phyloP scores from a whole-genome alignment of 2,113 vertebrate species.

The Chionomys nivalis region DNA sequence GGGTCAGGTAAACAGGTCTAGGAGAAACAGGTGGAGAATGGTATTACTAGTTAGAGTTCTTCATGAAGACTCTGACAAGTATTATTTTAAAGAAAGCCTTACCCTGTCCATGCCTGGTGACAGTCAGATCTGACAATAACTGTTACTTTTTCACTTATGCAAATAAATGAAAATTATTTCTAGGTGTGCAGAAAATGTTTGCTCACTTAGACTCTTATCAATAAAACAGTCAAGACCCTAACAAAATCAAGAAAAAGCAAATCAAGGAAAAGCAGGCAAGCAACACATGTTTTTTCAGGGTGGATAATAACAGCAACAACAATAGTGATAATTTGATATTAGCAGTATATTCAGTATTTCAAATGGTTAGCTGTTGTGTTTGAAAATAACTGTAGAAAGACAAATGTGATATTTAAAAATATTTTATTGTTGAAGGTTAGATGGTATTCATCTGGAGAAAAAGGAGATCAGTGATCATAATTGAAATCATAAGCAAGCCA shows the following conservation, averaged over 20 bases:
- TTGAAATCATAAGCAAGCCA: constrained; percentile 54
- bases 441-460: background rate
- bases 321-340: constrained; percentile 45
- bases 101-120: background rate
- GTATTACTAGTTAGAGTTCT: constrained; percentile 18
- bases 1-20: background rate
- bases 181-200: background rate
- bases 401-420: constrained; percentile 57
- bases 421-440: constrained; percentile 36
- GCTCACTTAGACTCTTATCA: background rate
- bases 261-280: background rate
- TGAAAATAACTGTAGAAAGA: constrained; percentile 31
- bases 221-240: background rate
- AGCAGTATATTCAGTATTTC: background rate
- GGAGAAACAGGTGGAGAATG: background rate
- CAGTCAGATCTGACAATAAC: constrained; percentile 1
- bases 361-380: constrained; percentile 19
- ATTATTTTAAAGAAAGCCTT: constrained; percentile 11
- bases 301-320: background rate
- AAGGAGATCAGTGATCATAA: constrained; percentile 47
- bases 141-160: constrained; percentile 19
- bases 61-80: background rate
- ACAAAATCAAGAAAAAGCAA: background rate
- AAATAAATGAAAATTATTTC: constrained; percentile 50
- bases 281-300: constrained; percentile 6